Evolutionary conservation across 23 tunicate species (phyloP), one percentile per base, ranked within the genome.

Genomic region (Styela clava): DNA sequence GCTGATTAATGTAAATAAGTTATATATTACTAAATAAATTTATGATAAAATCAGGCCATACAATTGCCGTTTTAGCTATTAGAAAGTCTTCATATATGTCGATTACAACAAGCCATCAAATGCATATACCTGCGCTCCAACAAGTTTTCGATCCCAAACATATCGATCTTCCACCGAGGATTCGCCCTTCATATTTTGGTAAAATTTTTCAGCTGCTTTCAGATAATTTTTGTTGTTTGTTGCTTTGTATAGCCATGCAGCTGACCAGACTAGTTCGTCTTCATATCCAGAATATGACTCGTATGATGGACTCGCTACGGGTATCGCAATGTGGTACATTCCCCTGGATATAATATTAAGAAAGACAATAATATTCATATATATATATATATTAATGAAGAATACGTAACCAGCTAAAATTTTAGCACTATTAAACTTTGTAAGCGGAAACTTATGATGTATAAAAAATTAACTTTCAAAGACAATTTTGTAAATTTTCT

Each of bases 191-290:
- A 76, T 76, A 12, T 76, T 76, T 52, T 36, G 27, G 27, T 76
- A 76, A 22, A 76, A 23, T 33, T 25, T 36, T 24, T 22, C 74
- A n/a, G 99, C 99, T 0, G 23, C 36, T n/a, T 32, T 51, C 62
- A 95, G 34, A 52, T 85, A 95, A 27, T 78, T 78, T 12, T 62
- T 68, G 2, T 95, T 86, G 22, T 68, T 72, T 18, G 99, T 95
- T 51, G 95, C 99, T 35, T 82, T 82, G 63, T 83, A 86, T n/a
- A 95, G 86, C 99, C 99, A 95, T 19, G 78, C 24, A 19, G 91
- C 88, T 16, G 99, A 85, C 99, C 99, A 95, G 2, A 86, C 88
- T 30, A 95, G 36, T 70, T 95, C 99, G 67, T 95, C 99, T 33
- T 86, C 85, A 78, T 65, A 95, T 3, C 98, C 98, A 27, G 90